These are phyloP conservation scores for Lucilia sericata DNA, from an alignment of 1,140 invertebrate species.

Conservation along the genomic window DNA sequence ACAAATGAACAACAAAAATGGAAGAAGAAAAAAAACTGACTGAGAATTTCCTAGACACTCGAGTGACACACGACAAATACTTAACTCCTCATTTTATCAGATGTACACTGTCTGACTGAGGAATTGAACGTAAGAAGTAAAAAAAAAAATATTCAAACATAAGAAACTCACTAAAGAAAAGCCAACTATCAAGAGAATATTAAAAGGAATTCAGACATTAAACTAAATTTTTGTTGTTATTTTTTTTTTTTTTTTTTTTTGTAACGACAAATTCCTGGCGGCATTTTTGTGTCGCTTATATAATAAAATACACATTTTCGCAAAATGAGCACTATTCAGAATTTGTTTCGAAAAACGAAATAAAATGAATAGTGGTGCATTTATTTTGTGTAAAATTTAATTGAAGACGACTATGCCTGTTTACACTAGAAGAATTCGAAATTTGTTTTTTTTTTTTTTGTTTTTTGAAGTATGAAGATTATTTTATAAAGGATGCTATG, in stretches of 20 bases:
- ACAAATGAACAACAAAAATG: background rate
- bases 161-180: background rate
- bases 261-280: slow-evolving; percentile 18
- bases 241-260: background rate
- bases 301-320: background rate
- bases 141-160: background rate
- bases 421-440: background rate
- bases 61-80: slow-evolving; percentile 7
- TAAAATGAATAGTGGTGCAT: background rate
- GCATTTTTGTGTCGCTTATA: slow-evolving; percentile 29
- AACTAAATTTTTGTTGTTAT: background rate
- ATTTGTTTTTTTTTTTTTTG: background rate
- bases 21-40: too few relatives aligned
- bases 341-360: background rate
- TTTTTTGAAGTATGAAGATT: too few relatives aligned
- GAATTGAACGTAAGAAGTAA: background rate
- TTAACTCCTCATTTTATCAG: background rate
- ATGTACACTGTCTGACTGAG: background rate
- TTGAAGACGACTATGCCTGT: background rate
- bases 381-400: slow-evolving; percentile 22
- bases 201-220: slow-evolving; percentile 15
- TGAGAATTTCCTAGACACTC: background rate
- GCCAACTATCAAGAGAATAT: background rate
- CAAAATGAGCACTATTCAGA: background rate
- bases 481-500: background rate